A percentile compares a stretch with the other conserved stretches of the same genome.
Evolutionary conservation across 2,113 vertebrate genomes (phyloP).

Genomic region (Helogale parvula): DNA sequence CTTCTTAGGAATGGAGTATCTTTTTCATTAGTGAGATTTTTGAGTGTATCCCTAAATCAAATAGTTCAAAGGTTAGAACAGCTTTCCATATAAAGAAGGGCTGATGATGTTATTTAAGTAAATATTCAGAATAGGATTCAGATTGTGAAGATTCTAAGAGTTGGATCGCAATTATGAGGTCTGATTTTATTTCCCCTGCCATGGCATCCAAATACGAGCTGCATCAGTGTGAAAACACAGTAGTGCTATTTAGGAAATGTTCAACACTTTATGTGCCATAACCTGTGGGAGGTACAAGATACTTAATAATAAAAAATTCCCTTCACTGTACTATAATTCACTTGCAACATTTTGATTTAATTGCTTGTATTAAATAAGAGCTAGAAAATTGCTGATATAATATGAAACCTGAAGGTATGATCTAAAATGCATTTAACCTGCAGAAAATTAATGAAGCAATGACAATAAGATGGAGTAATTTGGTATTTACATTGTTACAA

Average conservation of each 20-base stretch:
- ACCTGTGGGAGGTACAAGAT: neutral
- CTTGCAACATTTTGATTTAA: conserved; percentile 52
- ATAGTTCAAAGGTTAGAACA: neutral
- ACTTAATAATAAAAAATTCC: neutral
- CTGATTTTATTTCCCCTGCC: neutral
- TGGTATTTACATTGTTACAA: conserved; percentile 75
- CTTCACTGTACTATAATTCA: conserved; percentile 30
- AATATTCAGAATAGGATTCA: neutral
- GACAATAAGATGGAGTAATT: conserved; percentile 77
- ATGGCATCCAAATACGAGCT: neutral
- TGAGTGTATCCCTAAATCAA: neutral
- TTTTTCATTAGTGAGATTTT: neutral
- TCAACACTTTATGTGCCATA: neutral
- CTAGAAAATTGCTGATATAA: conserved; percentile 68
- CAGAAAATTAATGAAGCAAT: conserved; percentile 79
- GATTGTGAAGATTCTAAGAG: neutral
- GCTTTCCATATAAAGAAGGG: neutral
- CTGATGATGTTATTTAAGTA: neutral
- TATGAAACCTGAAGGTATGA: conserved; percentile 69
- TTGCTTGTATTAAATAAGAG: conserved; percentile 71
- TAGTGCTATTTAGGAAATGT: neutral
- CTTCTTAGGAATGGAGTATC: neutral
- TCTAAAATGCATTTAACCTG: conserved; percentile 79
- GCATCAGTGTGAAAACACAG: neutral
- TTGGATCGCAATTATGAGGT: neutral